Evolutionary conservation across 1,140 invertebrate species (phyloP).

Genomic region (Drosophila orena): DNA sequence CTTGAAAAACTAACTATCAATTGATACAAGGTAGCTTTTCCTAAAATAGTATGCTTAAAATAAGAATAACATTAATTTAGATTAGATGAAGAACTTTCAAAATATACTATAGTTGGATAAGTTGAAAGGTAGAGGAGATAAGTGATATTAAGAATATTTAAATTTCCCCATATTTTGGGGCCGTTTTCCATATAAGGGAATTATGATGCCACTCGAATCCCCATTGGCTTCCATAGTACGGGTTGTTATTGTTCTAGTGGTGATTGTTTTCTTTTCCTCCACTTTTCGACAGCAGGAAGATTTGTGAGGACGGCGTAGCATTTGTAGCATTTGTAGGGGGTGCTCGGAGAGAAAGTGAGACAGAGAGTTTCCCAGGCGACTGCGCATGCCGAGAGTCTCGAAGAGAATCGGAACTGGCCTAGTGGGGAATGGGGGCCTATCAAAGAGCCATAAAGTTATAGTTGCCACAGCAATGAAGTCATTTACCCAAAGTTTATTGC

Average conservation of each 20-base stretch:
- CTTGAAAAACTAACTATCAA: too few species aligned
- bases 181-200: neutral
- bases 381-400: conserved; percentile 41
- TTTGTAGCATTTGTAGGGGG: conserved; percentile 26
- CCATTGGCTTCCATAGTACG: conserved; percentile 43
- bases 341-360: conserved; percentile 17
- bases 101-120: too few species aligned
- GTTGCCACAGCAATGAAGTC: conserved; percentile 46
- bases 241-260: conserved; percentile 15
- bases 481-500: conserved; percentile 45
- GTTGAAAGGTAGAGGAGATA: too few species aligned
- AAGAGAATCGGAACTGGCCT: conserved; percentile 28
- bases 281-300: conserved; percentile 22
- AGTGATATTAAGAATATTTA: too few species aligned
- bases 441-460: conserved; percentile 50
- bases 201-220: neutral
- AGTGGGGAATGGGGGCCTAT: neutral
- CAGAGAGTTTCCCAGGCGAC: conserved; percentile 15
- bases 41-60: too few species aligned
- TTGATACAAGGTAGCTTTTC: too few species aligned
- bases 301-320: conserved; percentile 3
- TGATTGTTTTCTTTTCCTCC: conserved; percentile 36
- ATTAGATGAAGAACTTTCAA: too few species aligned
- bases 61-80: too few species aligned
- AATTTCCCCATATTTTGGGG: too few species aligned